phyloP scores from a whole-genome alignment of 2,888 invertebrate genomes.

The Lucinisca nassula region DNA sequence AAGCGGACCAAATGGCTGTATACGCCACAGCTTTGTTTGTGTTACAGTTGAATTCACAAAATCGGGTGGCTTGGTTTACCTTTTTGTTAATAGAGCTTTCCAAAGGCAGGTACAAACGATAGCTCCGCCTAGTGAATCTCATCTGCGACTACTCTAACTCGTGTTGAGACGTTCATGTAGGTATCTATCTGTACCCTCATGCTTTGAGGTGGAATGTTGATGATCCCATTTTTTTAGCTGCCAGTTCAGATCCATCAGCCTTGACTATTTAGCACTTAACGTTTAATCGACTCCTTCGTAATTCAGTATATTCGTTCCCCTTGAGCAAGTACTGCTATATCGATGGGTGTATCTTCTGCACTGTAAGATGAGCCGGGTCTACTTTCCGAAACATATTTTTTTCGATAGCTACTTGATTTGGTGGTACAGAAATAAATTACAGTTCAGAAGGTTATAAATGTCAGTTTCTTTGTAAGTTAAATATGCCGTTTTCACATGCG shows the following conservation, averaged over 20 bases:
- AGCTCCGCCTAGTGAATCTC: too few species aligned
- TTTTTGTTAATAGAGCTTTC: too few species aligned
- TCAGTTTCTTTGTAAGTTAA: background rate
- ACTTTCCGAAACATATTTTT: conserved; percentile 26
- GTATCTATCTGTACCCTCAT: conserved; percentile 51
- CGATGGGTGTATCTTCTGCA: conserved; percentile 24
- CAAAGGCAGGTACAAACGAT: too few species aligned
- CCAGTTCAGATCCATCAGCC: conserved; percentile 24
- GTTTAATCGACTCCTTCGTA: conserved; percentile 35
- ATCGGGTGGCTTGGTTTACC: too few species aligned
- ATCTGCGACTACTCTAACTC: too few species aligned
- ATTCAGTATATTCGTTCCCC: conserved; percentile 42
- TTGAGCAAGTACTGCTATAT: conserved; percentile 35
- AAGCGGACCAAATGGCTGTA: too few species aligned
- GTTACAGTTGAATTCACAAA: too few species aligned
- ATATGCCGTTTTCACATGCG: background rate
- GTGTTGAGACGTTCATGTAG: conserved; percentile 27
- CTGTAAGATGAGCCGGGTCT: conserved; percentile 33
- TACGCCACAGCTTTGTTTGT: too few species aligned
- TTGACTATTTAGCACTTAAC: conserved; percentile 31
- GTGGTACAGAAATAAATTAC: conserved; percentile 24
- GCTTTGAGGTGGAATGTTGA: conserved; percentile 36
- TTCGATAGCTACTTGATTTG: conserved; percentile 44
- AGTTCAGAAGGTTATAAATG: conserved; percentile 24
- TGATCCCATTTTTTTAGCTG: conserved; percentile 28